Evolutionary conservation across 2,888 invertebrate species (phyloP).

Genomic region (Lycophotia porphyrea): DNA sequence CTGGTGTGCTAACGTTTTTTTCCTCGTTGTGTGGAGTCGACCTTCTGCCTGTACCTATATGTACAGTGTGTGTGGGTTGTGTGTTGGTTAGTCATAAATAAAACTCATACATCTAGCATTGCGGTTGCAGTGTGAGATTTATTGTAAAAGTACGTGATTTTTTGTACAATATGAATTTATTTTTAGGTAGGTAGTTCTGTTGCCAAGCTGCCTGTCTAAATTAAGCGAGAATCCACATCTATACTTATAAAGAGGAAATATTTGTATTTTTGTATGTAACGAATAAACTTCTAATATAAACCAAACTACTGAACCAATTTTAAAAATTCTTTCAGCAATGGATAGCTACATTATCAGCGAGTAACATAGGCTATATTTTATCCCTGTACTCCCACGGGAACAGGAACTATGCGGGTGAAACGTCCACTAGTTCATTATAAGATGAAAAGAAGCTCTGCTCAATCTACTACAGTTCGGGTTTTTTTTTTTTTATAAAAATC

Average conservation of each 20-base stretch:
- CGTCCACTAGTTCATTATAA: background rate
- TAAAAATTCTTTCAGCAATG: too few relatives aligned
- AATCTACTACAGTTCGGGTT: background rate
- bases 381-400: too few relatives aligned
- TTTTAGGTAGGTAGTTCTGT: background rate
- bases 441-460: background rate
- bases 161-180: slow-evolving; percentile 16
- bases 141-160: slow-evolving; percentile 26
- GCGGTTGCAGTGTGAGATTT: slow-evolving; percentile 38
- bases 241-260: too few relatives aligned
- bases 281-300: too few relatives aligned
- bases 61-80: background rate
- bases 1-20: too few relatives aligned
- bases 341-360: too few relatives aligned
- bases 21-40: background rate
- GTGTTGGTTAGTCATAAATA: slow-evolving; percentile 23
- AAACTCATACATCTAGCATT: slow-evolving; percentile 1
- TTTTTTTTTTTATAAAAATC: too few relatives aligned
- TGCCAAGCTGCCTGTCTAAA: slow-evolving; percentile 9
- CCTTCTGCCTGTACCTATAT: background rate
- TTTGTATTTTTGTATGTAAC: too few relatives aligned
- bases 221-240: background rate
- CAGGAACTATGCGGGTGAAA: too few relatives aligned
- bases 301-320: too few relatives aligned
- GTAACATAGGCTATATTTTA: too few relatives aligned